phyloP scores from a whole-genome alignment of 1,140 invertebrate genomes.

The Trigoniulus corallinus region DNA sequence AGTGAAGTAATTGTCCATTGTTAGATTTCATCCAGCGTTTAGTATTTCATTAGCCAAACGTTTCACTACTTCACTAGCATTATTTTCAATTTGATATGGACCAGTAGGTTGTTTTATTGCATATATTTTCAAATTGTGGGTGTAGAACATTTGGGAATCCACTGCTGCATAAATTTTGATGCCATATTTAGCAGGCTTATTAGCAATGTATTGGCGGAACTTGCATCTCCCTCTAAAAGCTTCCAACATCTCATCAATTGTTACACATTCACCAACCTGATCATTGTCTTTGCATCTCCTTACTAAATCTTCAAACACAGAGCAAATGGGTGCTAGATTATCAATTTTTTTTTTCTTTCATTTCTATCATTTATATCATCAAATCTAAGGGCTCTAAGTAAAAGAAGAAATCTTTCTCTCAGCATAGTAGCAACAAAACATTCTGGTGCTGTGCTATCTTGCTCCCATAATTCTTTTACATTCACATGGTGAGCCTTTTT shows the following conservation, averaged over 20 bases:
- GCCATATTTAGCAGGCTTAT: slow-evolving; percentile 15
- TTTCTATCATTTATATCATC: not conserved
- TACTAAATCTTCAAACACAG: slow-evolving; percentile 1
- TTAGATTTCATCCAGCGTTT: not conserved
- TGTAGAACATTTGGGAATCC: slow-evolving; percentile 12
- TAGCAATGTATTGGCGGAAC: slow-evolving; percentile 14
- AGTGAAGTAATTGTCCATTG: slow-evolving; percentile 9
- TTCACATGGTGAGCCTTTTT: not conserved
- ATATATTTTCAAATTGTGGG: slow-evolving; percentile 14
- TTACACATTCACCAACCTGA: slow-evolving; percentile 8
- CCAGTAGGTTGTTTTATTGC: slow-evolving; percentile 9
- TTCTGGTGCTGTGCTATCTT: not conserved
- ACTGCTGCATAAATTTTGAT: slow-evolving; percentile 14
- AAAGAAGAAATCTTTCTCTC: not conserved
- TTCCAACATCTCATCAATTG: slow-evolving; percentile 15
- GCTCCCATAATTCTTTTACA: slow-evolving; percentile 1
- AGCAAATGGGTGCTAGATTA: not conserved
- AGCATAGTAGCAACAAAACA: not conserved
- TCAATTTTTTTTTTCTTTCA: slow-evolving; percentile 1
- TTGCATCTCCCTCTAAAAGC: slow-evolving; percentile 14
- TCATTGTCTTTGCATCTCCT: slow-evolving; percentile 11
- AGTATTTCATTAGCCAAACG: not conserved
- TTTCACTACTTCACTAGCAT: not conserved
- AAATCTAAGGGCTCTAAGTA: not conserved
- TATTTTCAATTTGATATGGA: slow-evolving; percentile 7